phyloP scores from a whole-genome alignment of 2,888 invertebrate genomes.

The Megaustenia siamemsis region DNA sequence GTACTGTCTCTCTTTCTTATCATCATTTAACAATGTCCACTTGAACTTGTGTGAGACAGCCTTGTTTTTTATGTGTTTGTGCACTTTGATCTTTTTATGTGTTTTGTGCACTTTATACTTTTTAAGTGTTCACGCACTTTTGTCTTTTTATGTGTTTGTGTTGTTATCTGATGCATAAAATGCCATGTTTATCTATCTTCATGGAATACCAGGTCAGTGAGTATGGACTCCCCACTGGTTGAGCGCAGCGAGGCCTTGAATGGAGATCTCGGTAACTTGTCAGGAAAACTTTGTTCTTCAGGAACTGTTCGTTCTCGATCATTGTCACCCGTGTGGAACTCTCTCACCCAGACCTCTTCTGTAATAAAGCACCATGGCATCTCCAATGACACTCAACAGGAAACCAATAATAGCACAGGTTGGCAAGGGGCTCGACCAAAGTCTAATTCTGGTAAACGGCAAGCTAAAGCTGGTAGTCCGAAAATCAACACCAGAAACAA shows the following conservation, averaged over 20 bases:
- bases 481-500: constrained; percentile 36
- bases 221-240: constrained; percentile 19
- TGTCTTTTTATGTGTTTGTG: no score
- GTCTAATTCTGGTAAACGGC: constrained; percentile 22
- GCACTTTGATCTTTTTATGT: no score
- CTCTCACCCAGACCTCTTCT: constrained; percentile 54
- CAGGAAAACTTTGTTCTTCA: constrained; percentile 36
- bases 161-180: no score
- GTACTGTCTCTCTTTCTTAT: no score
- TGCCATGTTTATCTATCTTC: neutral
- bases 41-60: no score
- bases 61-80: no score
- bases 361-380: constrained; percentile 45
- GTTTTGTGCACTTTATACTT: no score
- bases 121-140: no score
- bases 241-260: neutral
- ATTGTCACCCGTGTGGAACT: constrained; percentile 57
- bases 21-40: no score
- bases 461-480: constrained; percentile 25
- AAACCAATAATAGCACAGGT: constrained; percentile 27
- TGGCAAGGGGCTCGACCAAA: constrained; percentile 60
- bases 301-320: constrained; percentile 56
- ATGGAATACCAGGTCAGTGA: neutral
- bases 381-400: constrained; percentile 9
- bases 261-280: neutral